Evolutionary conservation across 2,113 vertebrate species (phyloP).

Genomic region (Eolophus roseicapilla): DNA sequence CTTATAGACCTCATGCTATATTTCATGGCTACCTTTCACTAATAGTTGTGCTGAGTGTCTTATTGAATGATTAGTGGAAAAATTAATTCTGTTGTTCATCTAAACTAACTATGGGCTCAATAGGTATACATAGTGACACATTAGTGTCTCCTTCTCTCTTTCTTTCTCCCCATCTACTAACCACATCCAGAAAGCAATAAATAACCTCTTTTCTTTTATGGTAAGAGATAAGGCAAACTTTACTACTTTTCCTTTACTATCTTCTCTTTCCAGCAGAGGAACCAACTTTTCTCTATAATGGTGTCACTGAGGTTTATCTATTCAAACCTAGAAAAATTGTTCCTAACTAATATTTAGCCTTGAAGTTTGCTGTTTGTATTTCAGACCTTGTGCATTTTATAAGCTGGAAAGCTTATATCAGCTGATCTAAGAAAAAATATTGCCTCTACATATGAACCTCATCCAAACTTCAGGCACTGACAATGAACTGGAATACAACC

Average conservation of each 20-base stretch:
- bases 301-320: neutral
- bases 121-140: neutral
- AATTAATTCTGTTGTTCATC: neutral
- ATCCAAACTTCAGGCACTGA: neutral
- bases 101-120: neutral
- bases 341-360: neutral
- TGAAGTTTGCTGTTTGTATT: neutral
- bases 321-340: neutral
- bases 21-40: neutral
- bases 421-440: slow-evolving; percentile 2
- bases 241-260: neutral
- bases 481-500: neutral
- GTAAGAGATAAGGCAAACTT: neutral
- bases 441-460: neutral
- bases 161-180: neutral
- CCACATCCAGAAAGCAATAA: neutral
- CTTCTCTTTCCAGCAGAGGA: neutral
- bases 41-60: neutral
- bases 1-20: neutral
- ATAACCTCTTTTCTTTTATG: neutral
- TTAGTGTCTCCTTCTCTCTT: neutral
- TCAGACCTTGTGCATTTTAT: neutral
- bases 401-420: neutral
- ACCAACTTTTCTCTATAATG: neutral
- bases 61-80: neutral